These are phyloP conservation scores for Geodia barretti DNA, from an alignment of 37 sponge, comb jelly and placozoan genomes.

Conservation along the genomic window DNA sequence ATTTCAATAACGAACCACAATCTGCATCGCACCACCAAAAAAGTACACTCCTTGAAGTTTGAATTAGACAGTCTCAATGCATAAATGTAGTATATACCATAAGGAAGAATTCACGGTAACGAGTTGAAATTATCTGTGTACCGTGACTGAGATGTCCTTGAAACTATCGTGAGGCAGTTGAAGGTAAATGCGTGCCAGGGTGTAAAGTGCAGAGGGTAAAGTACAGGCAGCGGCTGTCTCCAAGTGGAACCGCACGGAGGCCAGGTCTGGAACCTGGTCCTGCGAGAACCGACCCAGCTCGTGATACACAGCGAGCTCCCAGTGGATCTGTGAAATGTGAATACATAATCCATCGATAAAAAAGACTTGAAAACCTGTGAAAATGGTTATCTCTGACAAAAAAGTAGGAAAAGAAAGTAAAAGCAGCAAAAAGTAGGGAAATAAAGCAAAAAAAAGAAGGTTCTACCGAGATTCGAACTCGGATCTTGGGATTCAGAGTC, in stretches of 20 bases:
- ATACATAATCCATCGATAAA: background rate
- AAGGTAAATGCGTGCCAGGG: conserved; percentile 56
- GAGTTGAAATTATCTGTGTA: too few relatives aligned
- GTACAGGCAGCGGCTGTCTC: conserved; percentile 64
- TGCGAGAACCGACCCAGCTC: conserved; percentile 74
- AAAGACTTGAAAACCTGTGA: background rate
- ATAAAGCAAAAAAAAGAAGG: conserved; percentile 48
- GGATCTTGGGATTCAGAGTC: conserved; percentile 95
- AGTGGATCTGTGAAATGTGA: conserved; percentile 65
- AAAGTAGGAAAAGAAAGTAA: background rate
- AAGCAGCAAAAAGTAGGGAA: background rate
- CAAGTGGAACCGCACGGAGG: conserved; percentile 67
- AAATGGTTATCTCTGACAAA: too few relatives aligned
- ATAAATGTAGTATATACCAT: background rate
- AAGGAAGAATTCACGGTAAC: background rate
- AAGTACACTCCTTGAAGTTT: too few relatives aligned
- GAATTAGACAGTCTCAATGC: too few relatives aligned
- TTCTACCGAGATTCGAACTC: conserved; percentile 93
- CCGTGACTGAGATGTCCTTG: conserved; percentile 42
- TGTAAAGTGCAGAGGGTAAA: conserved; percentile 21
- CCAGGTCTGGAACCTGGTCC: conserved; percentile 58
- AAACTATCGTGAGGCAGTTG: conserved; percentile 75
- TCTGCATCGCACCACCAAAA: too few relatives aligned
- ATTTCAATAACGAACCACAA: too few relatives aligned
- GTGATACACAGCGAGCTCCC: conserved; percentile 80